These are phyloP conservation scores for Bufotes viridis DNA, from an alignment of 2,797 vertebrate species.

Conservation along the genomic window DNA sequence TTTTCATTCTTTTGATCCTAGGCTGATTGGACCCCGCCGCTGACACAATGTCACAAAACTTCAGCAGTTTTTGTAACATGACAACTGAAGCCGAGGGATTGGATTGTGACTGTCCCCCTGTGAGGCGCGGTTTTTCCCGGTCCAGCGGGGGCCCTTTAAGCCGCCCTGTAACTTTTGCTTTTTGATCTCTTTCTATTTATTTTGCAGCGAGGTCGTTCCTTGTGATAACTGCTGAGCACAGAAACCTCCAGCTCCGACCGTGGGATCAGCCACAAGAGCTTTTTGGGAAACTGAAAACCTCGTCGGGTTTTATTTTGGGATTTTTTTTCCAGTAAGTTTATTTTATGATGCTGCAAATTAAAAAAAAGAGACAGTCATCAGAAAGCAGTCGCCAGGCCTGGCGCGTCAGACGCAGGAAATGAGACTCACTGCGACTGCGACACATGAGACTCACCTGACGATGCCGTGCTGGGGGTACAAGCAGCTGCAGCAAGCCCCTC, in stretches of 20 bases:
- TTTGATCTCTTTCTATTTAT: conserved; percentile 50
- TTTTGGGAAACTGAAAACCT: conserved; percentile 18
- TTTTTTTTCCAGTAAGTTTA: conserved; percentile 34
- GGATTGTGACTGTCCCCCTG: conserved; percentile 7
- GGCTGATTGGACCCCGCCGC: too few relatives aligned
- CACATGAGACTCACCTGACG: neutral
- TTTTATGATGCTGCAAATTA: conserved; percentile 52
- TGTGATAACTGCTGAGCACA: neutral
- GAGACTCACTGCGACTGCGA: conserved; percentile 14
- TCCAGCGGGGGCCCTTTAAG: neutral
- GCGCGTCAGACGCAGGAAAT: conserved; percentile 21
- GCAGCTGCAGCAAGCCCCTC: neutral
- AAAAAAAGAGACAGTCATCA: conserved; percentile 29
- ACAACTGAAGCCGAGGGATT: conserved; percentile 17
- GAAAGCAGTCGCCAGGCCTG: conserved; percentile 1
- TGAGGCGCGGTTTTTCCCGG: neutral
- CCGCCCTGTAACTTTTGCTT: conserved; percentile 6
- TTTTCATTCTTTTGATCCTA: too few relatives aligned
- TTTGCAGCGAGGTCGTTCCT: neutral
- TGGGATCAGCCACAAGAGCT: conserved; percentile 41
- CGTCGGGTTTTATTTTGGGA: neutral
- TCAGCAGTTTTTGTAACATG: neutral
- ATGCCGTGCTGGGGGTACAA: neutral
- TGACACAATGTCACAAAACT: neutral
- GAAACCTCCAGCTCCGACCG: conserved; percentile 33